A percentile compares a stretch with the other conserved stretches of the same genome.
Conservation (phyloP, 2,888 invertebrate species). For the Heliconius charithonia region DNA sequence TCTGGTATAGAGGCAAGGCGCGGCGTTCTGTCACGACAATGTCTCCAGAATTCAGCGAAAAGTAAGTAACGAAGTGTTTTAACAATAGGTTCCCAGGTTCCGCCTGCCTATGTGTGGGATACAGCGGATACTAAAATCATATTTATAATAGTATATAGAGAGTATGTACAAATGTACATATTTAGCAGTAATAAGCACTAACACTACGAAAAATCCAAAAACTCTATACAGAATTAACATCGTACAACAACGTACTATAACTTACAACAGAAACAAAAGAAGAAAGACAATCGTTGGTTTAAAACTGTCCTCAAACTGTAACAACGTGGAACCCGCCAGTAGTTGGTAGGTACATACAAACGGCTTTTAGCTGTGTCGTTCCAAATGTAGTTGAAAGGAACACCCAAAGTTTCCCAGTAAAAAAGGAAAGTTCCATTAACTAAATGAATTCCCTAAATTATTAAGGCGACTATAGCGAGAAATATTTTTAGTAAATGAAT, state of each 20-base stretch:
- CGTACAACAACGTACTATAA: not conserved
- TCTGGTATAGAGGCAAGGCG: too few species aligned
- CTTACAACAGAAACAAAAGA: not conserved
- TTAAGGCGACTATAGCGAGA: not conserved
- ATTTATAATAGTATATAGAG: too few species aligned
- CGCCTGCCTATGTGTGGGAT: too few species aligned
- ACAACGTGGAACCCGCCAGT: not conserved
- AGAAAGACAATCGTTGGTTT: conserved; percentile 5
- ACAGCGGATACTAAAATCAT: too few species aligned
- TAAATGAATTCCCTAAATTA: conserved; percentile 15
- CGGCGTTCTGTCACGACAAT: too few species aligned
- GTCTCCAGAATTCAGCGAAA: too few species aligned
- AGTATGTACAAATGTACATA: too few species aligned
- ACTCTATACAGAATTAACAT: not conserved
- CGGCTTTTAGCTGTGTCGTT: conserved; percentile 1
- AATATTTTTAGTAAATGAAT: not conserved
- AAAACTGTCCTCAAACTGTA: conserved; percentile 13
- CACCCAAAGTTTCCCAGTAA: conserved; percentile 10
- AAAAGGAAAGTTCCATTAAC: conserved; percentile 15
- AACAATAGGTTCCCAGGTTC: too few species aligned
- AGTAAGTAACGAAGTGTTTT: too few species aligned
- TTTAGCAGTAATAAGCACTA: too few species aligned
- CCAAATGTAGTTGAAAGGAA: conserved; percentile 4
- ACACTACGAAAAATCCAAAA: not conserved
- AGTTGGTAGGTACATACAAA: not conserved